Evolutionary conservation across 2,888 invertebrate genomes (phyloP).

Genomic region (Melanophora roralis): DNA sequence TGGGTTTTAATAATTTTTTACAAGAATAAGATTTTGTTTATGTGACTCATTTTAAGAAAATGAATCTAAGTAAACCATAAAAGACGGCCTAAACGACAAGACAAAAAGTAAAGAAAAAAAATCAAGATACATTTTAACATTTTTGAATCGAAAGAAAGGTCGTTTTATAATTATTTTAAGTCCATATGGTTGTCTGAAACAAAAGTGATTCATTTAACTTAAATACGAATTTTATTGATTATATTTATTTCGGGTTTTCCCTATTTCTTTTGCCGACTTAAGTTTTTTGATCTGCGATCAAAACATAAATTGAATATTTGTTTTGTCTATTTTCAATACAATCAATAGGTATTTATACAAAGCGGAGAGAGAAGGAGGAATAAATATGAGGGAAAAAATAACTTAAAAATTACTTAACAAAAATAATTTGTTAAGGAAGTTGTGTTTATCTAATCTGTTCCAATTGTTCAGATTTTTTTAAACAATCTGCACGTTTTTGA

Average conservation of each 20-base stretch:
- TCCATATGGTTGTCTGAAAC: constrained; percentile 2
- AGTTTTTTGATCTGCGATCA: neutral
- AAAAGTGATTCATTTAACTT: constrained; percentile 12
- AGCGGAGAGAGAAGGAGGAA: neutral
- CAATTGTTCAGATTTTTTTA: neutral
- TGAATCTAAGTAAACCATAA: too few relatives aligned
- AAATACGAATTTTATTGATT: constrained; percentile 13
- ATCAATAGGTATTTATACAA: too few relatives aligned
- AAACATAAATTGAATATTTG: neutral
- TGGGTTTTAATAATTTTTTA: too few relatives aligned
- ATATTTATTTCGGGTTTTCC: neutral
- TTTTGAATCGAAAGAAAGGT: constrained; percentile 16
- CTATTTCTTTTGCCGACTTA: neutral
- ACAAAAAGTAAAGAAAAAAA: too few relatives aligned
- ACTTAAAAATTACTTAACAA: neutral
- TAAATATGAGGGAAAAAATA: neutral
- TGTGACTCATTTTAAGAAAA: too few relatives aligned
- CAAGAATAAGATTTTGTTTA: too few relatives aligned
- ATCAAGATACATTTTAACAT: neutral
- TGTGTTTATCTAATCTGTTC: neutral
- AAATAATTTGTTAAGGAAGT: neutral
- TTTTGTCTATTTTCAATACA: neutral
- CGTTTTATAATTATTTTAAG: constrained; percentile 19
- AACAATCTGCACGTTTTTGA: neutral
- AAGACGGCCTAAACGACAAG: too few relatives aligned